These are phyloP conservation scores for Xanthia icteritia DNA, from an alignment of 2,888 invertebrate genomes.

Conservation along the genomic window DNA sequence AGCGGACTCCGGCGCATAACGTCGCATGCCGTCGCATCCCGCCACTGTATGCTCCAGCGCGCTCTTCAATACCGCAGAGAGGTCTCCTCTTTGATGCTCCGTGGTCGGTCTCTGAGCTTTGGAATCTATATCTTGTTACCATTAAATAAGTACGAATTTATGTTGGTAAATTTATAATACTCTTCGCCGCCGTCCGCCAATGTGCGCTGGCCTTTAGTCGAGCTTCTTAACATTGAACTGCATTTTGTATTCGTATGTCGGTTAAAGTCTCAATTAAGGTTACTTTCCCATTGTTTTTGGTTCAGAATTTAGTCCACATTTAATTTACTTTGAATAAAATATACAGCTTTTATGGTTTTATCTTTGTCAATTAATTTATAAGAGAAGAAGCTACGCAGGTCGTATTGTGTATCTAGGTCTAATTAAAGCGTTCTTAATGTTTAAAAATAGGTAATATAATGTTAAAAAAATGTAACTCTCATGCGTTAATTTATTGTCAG, in stretches of 20 bases:
- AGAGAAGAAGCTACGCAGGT: constrained; percentile 71
- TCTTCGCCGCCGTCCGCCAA: too few relatives aligned
- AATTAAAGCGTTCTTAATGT: constrained; percentile 71
- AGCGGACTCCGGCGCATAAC: too few relatives aligned
- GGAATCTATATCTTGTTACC: too few relatives aligned
- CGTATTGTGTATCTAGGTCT: constrained; percentile 63
- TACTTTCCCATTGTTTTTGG: not conserved
- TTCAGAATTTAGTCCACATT: constrained; percentile 13
- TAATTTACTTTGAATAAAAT: constrained; percentile 23
- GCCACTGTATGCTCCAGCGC: too few relatives aligned
- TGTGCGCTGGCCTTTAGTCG: not conserved
- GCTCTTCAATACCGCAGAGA: too few relatives aligned
- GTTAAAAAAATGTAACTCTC: constrained; percentile 70
- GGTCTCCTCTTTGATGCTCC: too few relatives aligned
- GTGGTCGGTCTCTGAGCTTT: too few relatives aligned
- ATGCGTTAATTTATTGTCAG: constrained; percentile 78
- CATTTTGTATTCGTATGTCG: constrained; percentile 25
- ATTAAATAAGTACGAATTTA: too few relatives aligned
- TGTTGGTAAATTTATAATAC: too few relatives aligned
- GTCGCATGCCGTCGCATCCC: too few relatives aligned
- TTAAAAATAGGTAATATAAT: constrained; percentile 74
- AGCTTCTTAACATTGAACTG: constrained; percentile 1
- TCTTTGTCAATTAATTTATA: constrained; percentile 57
- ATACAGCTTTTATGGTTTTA: constrained; percentile 54
- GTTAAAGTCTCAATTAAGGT: constrained; percentile 1